A percentile compares a stretch with the other conserved stretches of the same genome.
Evolutionary conservation across 92 coral and sea anemone genomes (phyloP).

Genomic region (Virgularia gustaviana): DNA sequence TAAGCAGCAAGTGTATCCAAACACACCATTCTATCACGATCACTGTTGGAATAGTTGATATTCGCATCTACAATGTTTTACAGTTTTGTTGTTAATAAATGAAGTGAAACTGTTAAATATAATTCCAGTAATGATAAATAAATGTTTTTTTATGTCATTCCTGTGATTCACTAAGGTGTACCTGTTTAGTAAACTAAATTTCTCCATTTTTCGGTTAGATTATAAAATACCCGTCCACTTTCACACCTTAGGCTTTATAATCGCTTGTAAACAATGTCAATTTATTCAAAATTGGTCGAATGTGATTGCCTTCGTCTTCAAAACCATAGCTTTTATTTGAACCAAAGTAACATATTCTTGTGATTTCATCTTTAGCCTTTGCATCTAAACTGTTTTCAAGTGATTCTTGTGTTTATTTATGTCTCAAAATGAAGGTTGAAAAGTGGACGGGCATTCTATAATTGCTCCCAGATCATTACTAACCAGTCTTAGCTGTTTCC

Average conservation of each 20-base stretch:
- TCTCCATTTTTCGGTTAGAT: no score
- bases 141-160: no score
- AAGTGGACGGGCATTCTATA: neutral
- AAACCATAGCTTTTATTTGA: no score
- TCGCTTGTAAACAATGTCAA: no score
- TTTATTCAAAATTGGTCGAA: no score
- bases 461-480: neutral
- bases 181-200: no score
- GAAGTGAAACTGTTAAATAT: neutral
- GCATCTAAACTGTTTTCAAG: neutral
- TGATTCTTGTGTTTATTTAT: neutral
- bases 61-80: conserved; percentile 62
- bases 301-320: no score
- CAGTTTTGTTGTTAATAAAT: neutral
- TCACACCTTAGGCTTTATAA: no score
- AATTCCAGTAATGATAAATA: neutral
- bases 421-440: neutral
- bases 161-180: no score
- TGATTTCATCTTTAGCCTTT: neutral
- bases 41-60: conserved; percentile 75
- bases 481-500: conserved; percentile 86
- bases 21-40: conserved; percentile 90
- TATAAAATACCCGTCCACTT: no score
- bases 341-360: no score
- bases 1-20: conserved; percentile 96